Evolutionary conservation across 92 coral and sea anemone species (phyloP), one percentile per base, ranked within the genome.

Genomic region (Ricordea florida): DNA sequence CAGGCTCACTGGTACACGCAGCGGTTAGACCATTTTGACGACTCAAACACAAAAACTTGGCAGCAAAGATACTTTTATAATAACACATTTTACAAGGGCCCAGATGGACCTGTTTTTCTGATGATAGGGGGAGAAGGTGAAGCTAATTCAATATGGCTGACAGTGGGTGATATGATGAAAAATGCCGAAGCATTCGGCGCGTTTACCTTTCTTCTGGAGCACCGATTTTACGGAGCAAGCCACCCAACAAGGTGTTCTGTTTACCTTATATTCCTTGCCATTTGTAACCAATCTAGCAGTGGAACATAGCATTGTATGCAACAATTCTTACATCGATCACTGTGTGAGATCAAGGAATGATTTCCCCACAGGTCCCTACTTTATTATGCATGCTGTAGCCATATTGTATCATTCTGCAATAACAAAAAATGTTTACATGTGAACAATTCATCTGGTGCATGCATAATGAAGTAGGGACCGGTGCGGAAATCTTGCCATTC

Each of bases 111-210:
- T 2, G 97, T 94, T 27, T 94, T 94, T 76, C 68, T 94, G 29
- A 88, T 88, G 97, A 88, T 94, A 26, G 98, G 98, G 41, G 98
- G 98, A 10, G 98, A 94, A 83, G 98, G 98, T 26, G 85, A 89
- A 14, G 94, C 97, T 11, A 92, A 74, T 46, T 97, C 98, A 50
- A 88, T 87, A 7, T 94, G 98, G 98, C 67, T 94, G 77, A 84
- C 87, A 7, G 85, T 80, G 29, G 98, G 98, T 7, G 82, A 80
- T 42, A 85, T 87, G 98, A 88, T 91, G 81, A 75, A 85, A 48
- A 88, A 94, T 94, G 98, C 97, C 3, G 32, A 91, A 45, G 89
- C 82, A 34, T 74, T 91, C 49, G 98, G 98, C 14, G 97, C 98
- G 17, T 78, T 94, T 40, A 74, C 91, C 5, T 27, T 94, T 23